Conservation (phyloP, 1,140 invertebrate genomes). For the Homalodisca vitripennis region DNA sequence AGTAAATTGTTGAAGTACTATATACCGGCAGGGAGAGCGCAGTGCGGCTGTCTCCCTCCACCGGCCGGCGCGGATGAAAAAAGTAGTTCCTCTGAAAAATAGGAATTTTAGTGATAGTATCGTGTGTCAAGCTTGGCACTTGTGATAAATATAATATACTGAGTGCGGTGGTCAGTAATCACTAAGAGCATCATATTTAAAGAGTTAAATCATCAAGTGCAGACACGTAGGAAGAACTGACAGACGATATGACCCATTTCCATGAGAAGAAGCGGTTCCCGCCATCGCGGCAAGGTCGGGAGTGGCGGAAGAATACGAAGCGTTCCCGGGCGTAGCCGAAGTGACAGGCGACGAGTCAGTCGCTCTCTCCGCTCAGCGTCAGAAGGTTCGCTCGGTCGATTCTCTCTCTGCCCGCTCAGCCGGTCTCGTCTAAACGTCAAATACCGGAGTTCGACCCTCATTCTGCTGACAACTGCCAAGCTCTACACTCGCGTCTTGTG, state of each 20-base stretch:
- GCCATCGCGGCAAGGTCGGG: conserved; percentile 16
- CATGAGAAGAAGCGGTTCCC: background rate
- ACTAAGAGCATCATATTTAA: too few relatives aligned
- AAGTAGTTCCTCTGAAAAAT: conserved; percentile 11
- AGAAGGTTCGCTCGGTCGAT: background rate
- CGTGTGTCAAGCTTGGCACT: background rate
- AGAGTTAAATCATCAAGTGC: too few relatives aligned
- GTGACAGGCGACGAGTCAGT: background rate
- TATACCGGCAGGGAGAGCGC: background rate
- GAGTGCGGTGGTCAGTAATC: too few relatives aligned
- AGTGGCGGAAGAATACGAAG: conserved; percentile 7
- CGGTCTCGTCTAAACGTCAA: too few relatives aligned
- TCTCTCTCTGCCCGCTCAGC: too few relatives aligned
- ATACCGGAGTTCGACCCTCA: too few relatives aligned
- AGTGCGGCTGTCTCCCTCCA: background rate
- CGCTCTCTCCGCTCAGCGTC: background rate
- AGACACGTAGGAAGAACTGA: conserved; percentile 12
- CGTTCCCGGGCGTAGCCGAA: conserved; percentile 11
- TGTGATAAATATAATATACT: background rate
- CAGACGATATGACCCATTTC: conserved; percentile 22
- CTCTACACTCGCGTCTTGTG: background rate
- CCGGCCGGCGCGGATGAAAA: conserved; percentile 15
- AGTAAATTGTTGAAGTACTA: conserved; percentile 16
- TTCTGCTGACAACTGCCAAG: too few relatives aligned
- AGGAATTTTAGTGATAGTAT: background rate